A percentile compares a stretch with the other conserved stretches of the same genome.
Evolutionary conservation across 2,797 vertebrate genomes (phyloP).

Genomic region (Crenichthys baileyi): DNA sequence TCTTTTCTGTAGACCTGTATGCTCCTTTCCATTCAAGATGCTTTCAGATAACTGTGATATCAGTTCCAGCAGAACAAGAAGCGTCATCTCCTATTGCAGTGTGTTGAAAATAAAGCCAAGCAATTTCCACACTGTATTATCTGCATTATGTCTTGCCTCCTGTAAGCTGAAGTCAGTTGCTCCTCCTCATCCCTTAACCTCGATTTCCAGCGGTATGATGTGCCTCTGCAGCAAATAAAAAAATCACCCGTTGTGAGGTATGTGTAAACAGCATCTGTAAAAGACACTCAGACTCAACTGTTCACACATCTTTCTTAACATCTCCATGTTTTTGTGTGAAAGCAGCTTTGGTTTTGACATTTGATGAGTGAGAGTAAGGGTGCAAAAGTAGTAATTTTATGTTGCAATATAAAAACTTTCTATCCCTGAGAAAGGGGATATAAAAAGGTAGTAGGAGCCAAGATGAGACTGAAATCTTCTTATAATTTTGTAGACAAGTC

Average conservation of each 20-base stretch:
- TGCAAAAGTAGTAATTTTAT: neutral
- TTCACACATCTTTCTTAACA: neutral
- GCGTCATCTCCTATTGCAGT: neutral
- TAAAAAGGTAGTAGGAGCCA: neutral
- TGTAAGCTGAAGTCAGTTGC: neutral
- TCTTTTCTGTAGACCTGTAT: neutral
- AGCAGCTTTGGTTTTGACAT: neutral
- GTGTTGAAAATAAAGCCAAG: neutral
- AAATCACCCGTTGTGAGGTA: neutral
- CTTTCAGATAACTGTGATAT: neutral
- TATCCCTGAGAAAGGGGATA: neutral
- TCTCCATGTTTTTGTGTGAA: neutral
- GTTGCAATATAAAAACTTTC: neutral
- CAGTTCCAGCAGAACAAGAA: neutral
- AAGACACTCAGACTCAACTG: neutral
- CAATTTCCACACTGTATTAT: neutral
- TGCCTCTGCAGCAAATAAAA: conserved; percentile 1
- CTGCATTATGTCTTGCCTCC: neutral
- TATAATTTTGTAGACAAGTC: neutral
- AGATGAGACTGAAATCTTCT: neutral
- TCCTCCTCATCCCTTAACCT: neutral
- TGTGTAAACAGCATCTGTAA: neutral
- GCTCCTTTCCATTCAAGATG: neutral
- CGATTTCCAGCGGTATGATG: conserved; percentile 11
- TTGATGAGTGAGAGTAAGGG: neutral